A percentile compares a stretch with the other conserved stretches of the same genome.
These are phyloP conservation scores for Eubasilissa regina DNA, from an alignment of 1,140 invertebrate genomes.

Conservation along the genomic window DNA sequence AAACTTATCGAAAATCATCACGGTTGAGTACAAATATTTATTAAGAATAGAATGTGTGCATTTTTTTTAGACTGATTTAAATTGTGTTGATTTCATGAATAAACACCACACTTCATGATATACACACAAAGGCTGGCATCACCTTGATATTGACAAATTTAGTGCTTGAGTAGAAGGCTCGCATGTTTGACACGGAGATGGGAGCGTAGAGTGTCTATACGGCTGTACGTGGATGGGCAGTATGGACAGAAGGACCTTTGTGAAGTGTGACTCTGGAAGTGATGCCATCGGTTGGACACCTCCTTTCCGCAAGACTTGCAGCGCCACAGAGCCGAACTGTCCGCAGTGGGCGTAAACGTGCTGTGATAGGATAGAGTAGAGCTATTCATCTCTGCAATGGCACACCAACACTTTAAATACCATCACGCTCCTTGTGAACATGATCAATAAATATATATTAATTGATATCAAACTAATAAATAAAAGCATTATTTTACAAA, in stretches of 20 bases:
- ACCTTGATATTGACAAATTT: not conserved
- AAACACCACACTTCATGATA: not conserved
- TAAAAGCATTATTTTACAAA: slow-evolving; percentile 20
- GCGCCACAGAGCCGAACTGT: slow-evolving; percentile 80
- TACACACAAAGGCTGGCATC: not conserved
- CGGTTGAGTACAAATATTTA: not conserved
- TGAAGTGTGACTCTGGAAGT: slow-evolving; percentile 86
- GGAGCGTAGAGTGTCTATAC: slow-evolving; percentile 85
- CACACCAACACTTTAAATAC: slow-evolving; percentile 44
- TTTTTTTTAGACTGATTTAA: slow-evolving; percentile 5
- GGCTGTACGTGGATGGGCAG: slow-evolving; percentile 88
- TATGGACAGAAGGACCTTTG: slow-evolving; percentile 86
- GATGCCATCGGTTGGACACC: slow-evolving; percentile 90
- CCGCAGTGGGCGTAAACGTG: slow-evolving; percentile 82
- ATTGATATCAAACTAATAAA: not conserved
- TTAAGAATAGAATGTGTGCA: not conserved
- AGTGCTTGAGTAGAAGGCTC: slow-evolving; percentile 9
- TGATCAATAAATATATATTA: too few species aligned
- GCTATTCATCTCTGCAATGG: slow-evolving; percentile 57
- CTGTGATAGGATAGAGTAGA: slow-evolving; percentile 80
- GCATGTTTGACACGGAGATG: slow-evolving; percentile 83
- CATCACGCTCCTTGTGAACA: slow-evolving; percentile 4
- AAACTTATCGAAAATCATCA: slow-evolving; percentile 3
- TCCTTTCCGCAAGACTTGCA: slow-evolving; percentile 88
- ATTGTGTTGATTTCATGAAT: not conserved